Evolutionary conservation across 2,113 vertebrate genomes (phyloP), one percentile per base, ranked within the genome.

Genomic region (Corythoichthys haematopterus): DNA sequence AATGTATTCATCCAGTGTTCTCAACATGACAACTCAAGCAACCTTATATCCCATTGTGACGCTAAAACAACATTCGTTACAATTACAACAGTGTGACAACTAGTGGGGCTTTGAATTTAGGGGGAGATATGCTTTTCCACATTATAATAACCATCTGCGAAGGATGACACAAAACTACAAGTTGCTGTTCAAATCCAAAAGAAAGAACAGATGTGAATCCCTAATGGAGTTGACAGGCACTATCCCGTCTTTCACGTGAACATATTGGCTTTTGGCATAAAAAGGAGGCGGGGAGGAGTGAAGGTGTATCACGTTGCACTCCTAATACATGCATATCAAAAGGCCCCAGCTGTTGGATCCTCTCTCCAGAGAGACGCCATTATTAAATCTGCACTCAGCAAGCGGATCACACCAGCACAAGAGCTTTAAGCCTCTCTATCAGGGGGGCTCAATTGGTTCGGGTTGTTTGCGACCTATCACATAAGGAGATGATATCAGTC

Each of bases 251-350:
- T 86, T 86, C 83, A 78, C 81, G 80, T 77, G 82, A 87, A 80
- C 88, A 89, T 89, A 90, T 94, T 94, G 94, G 93, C 92, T 92
- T 93, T 92, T 91, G 92, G 92, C 93, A 93, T 92, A 93, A 95
- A 92, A 93, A 53, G 15, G 47, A 16, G 16, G 64, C 11, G 89
- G 90, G 93, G 93, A 93, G 90, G 90, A 93, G 92, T 91, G 92
- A 94, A 94, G 93, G 94, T 92, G 80, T 94, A 96, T 97, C 94
- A 85, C 93, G 94, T 97, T 97, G 94, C 95, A 94, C 87, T 86
- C 94, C 93, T 94, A 94, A 91, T 91, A 92, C 93, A 95, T 92
- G 93, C 92, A 94, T 95, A 96, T 95, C 94, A 95, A 93, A 28
- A 38, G 88, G 94, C 92, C 94, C 92, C 96, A 97, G 94, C 95